Evolutionary conservation across 2,113 vertebrate species (phyloP).

Genomic region (Hydrolagus affinis): DNA sequence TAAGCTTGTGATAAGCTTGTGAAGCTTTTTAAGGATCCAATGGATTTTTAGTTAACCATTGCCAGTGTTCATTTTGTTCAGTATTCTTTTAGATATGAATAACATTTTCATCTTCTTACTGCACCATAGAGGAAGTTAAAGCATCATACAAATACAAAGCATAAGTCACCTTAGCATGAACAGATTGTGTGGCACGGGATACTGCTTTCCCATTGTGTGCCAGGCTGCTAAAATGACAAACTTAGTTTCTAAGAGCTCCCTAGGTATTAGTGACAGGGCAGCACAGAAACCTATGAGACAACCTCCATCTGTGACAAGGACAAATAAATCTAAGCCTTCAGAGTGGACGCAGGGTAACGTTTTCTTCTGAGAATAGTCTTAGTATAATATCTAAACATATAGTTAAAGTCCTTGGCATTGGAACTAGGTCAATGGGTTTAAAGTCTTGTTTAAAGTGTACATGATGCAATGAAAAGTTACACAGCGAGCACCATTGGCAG

Average conservation of each 20-base stretch:
- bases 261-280: background rate
- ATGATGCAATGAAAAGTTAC: too few species aligned
- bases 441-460: background rate
- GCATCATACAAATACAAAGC: background rate
- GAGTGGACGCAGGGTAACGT: background rate
- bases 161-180: background rate
- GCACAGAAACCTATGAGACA: too few species aligned
- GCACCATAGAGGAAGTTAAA: background rate
- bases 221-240: background rate
- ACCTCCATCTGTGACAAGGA: slow-evolving; percentile 1
- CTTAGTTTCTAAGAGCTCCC: background rate
- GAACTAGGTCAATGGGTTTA: background rate
- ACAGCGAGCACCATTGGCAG: too few species aligned
- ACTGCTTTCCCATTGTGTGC: background rate
- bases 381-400: background rate
- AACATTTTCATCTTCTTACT: background rate
- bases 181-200: background rate
- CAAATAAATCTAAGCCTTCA: background rate
- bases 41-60: background rate
- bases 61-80: background rate
- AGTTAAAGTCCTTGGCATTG: background rate
- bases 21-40: background rate
- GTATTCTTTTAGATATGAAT: background rate
- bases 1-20: background rate
- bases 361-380: background rate